A percentile compares a stretch with the other conserved stretches of the same genome.
Evolutionary conservation across 1,140 invertebrate species (phyloP).

Genomic region (Zaprionus lachaisei): DNA sequence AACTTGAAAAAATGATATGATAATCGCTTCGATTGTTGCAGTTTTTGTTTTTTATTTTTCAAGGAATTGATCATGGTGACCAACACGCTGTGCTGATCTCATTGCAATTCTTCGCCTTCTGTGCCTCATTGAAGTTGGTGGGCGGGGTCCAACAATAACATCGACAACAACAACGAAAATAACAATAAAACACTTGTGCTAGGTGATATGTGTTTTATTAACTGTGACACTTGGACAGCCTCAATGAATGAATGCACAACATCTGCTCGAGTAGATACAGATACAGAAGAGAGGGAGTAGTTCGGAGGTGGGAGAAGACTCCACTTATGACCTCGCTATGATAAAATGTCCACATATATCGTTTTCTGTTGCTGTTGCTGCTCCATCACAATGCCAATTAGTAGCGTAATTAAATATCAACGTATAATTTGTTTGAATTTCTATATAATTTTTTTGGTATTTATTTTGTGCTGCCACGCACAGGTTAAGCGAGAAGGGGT

Average conservation of each 20-base stretch:
- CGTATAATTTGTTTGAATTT: conserved; percentile 53
- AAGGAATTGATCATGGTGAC: conserved; percentile 35
- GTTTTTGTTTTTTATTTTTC: conserved; percentile 14
- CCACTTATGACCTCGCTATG: conserved; percentile 68
- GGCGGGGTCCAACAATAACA: conserved; percentile 19
- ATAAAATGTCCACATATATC: conserved; percentile 30
- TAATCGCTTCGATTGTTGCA: conserved; percentile 43
- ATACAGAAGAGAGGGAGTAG: background rate
- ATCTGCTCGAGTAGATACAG: conserved; percentile 35
- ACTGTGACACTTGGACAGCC: conserved; percentile 45
- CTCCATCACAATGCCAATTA: conserved; percentile 59
- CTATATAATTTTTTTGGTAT: conserved; percentile 13
- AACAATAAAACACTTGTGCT: conserved; percentile 37
- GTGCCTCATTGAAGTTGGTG: conserved; percentile 49
- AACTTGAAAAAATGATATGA: conserved; percentile 31
- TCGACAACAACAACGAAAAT: conserved; percentile 14
- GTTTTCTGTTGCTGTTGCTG: conserved; percentile 31
- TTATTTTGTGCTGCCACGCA: conserved; percentile 14
- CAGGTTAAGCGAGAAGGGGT: background rate
- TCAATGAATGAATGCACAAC: conserved; percentile 43
- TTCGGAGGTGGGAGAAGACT: background rate
- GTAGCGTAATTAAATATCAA: conserved; percentile 81
- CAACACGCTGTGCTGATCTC: conserved; percentile 58
- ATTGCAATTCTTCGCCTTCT: conserved; percentile 59
- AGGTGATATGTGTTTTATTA: conserved; percentile 19